phyloP scores from a whole-genome alignment of 1,140 invertebrate species.

The Pentalonia nigronervosa region DNA sequence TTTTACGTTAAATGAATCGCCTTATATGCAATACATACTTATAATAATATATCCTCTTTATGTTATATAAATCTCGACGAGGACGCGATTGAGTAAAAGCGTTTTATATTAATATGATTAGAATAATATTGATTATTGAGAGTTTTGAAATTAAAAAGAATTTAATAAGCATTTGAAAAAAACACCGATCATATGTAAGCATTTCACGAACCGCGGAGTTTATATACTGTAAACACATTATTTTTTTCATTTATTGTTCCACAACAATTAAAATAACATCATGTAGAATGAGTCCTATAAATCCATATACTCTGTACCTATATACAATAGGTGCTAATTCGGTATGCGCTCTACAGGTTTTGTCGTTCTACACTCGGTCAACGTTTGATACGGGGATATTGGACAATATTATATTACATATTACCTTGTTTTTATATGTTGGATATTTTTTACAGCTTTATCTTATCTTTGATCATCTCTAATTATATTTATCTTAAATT shows the following conservation, averaged over 20 bases:
- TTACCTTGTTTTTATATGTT: too few relatives aligned
- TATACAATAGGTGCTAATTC: too few relatives aligned
- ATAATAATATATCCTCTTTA: neutral
- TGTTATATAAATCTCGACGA: neutral
- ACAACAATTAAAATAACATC: neutral
- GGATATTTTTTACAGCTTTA: too few relatives aligned
- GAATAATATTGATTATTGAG: neutral
- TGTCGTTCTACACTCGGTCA: too few relatives aligned
- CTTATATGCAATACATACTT: too few relatives aligned
- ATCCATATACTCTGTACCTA: neutral
- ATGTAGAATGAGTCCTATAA: neutral
- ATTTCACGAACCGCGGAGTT: neutral
- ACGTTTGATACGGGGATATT: too few relatives aligned
- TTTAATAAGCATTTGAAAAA: slow-evolving; percentile 11
- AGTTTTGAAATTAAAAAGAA: neutral
- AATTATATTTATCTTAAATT: too few relatives aligned
- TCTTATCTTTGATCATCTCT: too few relatives aligned
- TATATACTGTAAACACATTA: neutral
- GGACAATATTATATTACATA: too few relatives aligned
- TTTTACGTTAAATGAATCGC: too few relatives aligned
- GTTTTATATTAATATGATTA: neutral
- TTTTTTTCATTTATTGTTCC: neutral
- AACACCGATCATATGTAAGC: neutral
- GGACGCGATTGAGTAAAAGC: neutral
- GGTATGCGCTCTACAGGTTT: too few relatives aligned